Conservation (phyloP, 2,113 vertebrate genomes). For the Pseudopodoces humilis region DNA sequence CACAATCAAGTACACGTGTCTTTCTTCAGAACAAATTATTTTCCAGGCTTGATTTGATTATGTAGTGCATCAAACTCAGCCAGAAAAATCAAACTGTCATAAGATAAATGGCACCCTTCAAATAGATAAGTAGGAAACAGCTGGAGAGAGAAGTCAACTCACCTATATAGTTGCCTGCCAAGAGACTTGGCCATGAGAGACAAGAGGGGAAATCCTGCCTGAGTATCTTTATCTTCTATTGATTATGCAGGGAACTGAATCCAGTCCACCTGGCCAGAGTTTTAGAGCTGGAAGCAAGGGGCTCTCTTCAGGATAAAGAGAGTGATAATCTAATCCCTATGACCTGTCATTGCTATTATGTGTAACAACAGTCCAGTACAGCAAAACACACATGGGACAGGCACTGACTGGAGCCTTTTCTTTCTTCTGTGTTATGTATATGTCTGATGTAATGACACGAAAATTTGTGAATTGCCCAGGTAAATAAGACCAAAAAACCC, state of each 20-base stretch:
- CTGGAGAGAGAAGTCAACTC: background rate
- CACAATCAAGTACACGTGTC: background rate
- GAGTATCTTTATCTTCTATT: background rate
- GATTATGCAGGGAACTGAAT: background rate
- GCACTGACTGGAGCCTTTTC: background rate
- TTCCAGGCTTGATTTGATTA: background rate
- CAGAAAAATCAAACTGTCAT: background rate
- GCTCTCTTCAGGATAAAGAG: background rate
- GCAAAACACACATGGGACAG: background rate
- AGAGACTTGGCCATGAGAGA: background rate
- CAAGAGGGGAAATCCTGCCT: background rate
- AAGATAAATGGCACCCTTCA: background rate
- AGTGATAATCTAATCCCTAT: background rate
- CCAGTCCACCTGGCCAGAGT: background rate
- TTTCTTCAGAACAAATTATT: background rate
- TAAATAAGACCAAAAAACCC: background rate
- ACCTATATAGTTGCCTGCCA: background rate
- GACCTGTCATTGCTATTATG: background rate
- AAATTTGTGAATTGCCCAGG: background rate
- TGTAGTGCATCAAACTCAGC: background rate
- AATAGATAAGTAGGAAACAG: background rate
- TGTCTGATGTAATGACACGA: background rate
- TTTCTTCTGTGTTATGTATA: background rate
- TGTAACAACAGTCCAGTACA: background rate
- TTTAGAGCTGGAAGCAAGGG: background rate